Evolutionary conservation across 2,113 vertebrate genomes (phyloP).

Genomic region (Rostratula benghalensis): DNA sequence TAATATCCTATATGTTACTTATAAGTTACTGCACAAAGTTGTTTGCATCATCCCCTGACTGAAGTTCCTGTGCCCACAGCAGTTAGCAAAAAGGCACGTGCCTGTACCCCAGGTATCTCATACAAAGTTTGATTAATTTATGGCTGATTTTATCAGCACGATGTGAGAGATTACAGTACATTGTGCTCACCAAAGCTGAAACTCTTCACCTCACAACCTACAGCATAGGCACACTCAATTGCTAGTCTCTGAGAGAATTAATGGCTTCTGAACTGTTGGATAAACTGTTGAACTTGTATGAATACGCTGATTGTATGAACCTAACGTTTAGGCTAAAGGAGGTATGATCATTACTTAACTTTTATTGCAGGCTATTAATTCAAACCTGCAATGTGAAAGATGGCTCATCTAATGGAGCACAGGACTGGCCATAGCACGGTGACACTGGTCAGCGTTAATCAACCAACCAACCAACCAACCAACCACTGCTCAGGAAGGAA

Average conservation of each 20-base stretch:
- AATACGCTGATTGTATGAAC: background rate
- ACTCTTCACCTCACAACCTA: background rate
- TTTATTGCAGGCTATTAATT: background rate
- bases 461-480: background rate
- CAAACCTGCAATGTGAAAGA: background rate
- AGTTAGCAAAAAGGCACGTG: background rate
- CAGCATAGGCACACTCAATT: background rate
- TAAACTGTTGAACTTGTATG: no score
- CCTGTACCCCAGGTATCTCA: background rate
- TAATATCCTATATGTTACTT: no score
- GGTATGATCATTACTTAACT: background rate
- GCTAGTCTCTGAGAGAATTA: background rate
- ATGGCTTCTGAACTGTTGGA: background rate
- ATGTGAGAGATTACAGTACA: background rate
- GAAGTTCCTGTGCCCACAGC: background rate
- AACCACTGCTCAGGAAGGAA: rapidly evolving
- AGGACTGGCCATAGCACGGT: background rate
- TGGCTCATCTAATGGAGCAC: background rate
- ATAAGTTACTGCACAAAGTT: background rate
- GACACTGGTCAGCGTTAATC: background rate
- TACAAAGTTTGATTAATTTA: background rate
- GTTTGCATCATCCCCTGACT: background rate
- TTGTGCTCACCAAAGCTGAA: background rate
- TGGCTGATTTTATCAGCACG: background rate
- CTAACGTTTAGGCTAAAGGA: background rate